Percentiles rank a stretch among this genome's conserved stretches.
Evolutionary conservation across 1,140 invertebrate species (phyloP).

Genomic region (Aphelinus certus): DNA sequence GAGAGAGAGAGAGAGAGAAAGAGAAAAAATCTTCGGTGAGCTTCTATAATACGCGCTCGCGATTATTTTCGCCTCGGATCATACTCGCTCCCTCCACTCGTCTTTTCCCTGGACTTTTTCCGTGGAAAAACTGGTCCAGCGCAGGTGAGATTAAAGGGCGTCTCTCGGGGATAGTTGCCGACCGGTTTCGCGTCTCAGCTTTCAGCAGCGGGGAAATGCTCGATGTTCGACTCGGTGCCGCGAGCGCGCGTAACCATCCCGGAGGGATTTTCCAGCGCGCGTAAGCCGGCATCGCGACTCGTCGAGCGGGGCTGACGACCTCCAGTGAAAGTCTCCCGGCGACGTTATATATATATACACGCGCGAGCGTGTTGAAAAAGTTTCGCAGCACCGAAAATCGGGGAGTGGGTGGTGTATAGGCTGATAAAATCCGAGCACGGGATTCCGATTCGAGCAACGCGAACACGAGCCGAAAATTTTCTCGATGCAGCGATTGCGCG

Average conservation of each 20-base stretch:
- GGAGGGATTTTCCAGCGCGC: background rate
- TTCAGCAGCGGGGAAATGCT: slow-evolving; percentile 25
- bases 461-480: too few species aligned
- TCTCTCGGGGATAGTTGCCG: background rate
- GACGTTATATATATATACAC: too few species aligned
- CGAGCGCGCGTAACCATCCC: background rate
- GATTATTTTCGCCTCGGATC: slow-evolving; percentile 10
- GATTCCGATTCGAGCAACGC: too few species aligned
- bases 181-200: slow-evolving; percentile 32
- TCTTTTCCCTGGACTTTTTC: slow-evolving; percentile 10
- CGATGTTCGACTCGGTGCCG: background rate
- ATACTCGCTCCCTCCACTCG: too few species aligned
- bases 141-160: slow-evolving; percentile 41
- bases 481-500: too few species aligned
- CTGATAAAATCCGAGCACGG: too few species aligned
- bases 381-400: too few species aligned
- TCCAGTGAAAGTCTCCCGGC: too few species aligned
- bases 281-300: background rate
- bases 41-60: background rate
- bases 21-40: too few species aligned
- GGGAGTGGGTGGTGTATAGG: too few species aligned
- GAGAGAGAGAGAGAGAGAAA: too few species aligned
- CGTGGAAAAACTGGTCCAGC: slow-evolving; percentile 27
- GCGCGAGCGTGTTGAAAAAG: too few species aligned
- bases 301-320: slow-evolving; percentile 12